phyloP scores from a whole-genome alignment of 92 coral and sea anemone genomes.

The Diadumene lineata region DNA sequence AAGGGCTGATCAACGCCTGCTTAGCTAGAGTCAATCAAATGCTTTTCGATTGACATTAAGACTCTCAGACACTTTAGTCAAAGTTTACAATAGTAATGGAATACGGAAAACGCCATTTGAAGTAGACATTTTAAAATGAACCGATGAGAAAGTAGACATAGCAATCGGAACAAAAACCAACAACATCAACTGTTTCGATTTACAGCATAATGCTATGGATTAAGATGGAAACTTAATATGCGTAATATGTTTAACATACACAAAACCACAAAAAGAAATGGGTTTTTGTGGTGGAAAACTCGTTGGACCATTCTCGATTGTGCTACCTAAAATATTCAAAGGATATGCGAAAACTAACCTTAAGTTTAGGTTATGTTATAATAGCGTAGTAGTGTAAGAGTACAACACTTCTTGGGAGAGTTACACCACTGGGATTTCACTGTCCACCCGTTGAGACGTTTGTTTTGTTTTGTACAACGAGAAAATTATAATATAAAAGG shows the following conservation, averaged over 20 bases:
- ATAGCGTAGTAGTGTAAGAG: too few species aligned
- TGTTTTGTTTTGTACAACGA: constrained; percentile 11
- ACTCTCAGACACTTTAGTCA: constrained; percentile 28
- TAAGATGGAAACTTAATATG: constrained; percentile 22
- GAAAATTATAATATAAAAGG: constrained; percentile 29
- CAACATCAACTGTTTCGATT: constrained; percentile 6
- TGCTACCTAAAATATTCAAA: neutral
- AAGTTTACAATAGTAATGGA: constrained; percentile 42
- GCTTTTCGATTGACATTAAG: constrained; percentile 24
- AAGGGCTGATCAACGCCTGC: neutral
- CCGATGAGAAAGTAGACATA: constrained; percentile 25
- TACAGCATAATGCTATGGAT: neutral
- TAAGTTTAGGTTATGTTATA: too few species aligned
- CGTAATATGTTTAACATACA: neutral
- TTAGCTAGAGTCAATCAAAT: constrained; percentile 15
- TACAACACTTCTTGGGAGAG: neutral
- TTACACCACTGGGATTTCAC: neutral
- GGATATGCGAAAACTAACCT: neutral
- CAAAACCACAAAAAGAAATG: constrained; percentile 17
- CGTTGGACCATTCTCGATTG: neutral
- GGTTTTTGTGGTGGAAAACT: constrained; percentile 5
- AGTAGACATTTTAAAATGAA: constrained; percentile 10
- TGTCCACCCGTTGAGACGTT: neutral
- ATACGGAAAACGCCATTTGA: constrained; percentile 25
- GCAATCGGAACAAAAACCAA: constrained; percentile 1